phyloP scores from a whole-genome alignment of 2,888 invertebrate species.

The Acronicta alni region DNA sequence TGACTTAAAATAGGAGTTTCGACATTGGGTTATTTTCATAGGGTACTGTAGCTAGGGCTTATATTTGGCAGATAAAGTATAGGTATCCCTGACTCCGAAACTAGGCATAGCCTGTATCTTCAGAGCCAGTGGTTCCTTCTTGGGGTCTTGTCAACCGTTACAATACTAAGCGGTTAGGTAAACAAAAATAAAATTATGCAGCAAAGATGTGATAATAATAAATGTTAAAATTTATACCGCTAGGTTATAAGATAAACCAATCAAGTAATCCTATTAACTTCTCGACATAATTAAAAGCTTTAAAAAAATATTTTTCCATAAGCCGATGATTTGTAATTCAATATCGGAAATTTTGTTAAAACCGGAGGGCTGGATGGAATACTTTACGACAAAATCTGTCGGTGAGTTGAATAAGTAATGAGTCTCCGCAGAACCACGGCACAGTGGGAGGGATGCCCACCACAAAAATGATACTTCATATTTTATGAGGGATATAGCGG shows the following conservation, averaged over 20 bases:
- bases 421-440: conserved; percentile 13
- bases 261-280: neutral
- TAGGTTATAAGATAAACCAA: neutral
- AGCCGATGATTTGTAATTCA: conserved; percentile 39
- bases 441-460: conserved; percentile 2
- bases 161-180: too few species aligned
- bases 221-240: too few species aligned
- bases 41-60: too few species aligned
- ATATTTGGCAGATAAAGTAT: too few species aligned
- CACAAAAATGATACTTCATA: conserved; percentile 31
- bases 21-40: too few species aligned
- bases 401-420: conserved; percentile 45
- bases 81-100: too few species aligned
- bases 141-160: too few species aligned
- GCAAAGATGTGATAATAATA: too few species aligned
- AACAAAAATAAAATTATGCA: too few species aligned
- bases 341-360: conserved; percentile 37
- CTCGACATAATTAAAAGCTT: neutral
- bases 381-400: conserved; percentile 40
- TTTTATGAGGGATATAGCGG: conserved; percentile 26
- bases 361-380: conserved; percentile 21
- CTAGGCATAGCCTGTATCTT: too few species aligned
- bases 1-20: too few species aligned
- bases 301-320: conserved; percentile 1
- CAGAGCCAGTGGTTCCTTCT: too few species aligned